phyloP scores from a whole-genome alignment of 2,797 vertebrate species.

The Poeciliopsis gracilis region DNA sequence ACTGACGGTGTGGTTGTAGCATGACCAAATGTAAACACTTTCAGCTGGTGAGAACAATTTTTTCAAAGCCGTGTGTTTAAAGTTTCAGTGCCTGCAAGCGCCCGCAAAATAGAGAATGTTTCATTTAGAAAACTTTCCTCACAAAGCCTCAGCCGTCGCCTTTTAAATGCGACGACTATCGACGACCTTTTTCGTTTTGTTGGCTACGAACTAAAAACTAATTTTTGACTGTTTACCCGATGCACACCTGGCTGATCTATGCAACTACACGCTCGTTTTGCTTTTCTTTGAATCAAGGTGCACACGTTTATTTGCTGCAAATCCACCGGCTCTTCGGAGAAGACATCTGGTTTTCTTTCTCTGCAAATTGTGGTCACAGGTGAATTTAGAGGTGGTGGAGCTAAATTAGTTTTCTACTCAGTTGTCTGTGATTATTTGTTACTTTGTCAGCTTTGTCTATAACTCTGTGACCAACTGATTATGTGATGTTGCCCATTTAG shows the following conservation, averaged over 20 bases:
- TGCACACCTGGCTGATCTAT: background rate
- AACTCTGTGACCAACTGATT: slow-evolving; percentile 46
- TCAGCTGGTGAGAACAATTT: background rate
- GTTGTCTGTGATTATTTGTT: slow-evolving; percentile 19
- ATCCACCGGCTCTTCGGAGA: slow-evolving; percentile 16
- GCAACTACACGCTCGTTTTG: slow-evolving; percentile 22
- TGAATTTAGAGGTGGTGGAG: background rate
- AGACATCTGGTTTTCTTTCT: background rate
- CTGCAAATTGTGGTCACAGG: slow-evolving; percentile 2
- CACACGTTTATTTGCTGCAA: slow-evolving; percentile 18
- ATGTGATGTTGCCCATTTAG: slow-evolving; percentile 17
- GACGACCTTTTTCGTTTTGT: slow-evolving; percentile 19
- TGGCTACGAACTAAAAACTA: background rate
- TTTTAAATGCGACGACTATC: slow-evolving; percentile 3
- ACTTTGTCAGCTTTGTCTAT: slow-evolving; percentile 26
- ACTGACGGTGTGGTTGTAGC: background rate
- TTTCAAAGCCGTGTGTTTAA: slow-evolving; percentile 2
- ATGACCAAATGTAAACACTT: background rate
- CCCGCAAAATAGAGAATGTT: background rate
- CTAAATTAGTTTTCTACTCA: slow-evolving; percentile 20
- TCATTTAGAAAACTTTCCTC: background rate
- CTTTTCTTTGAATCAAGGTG: slow-evolving; percentile 2
- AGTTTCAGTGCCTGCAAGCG: slow-evolving; percentile 20
- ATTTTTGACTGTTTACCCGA: background rate
- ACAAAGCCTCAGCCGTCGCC: background rate